A percentile compares a stretch with the other conserved stretches of the same genome.
Evolutionary conservation across 2,113 vertebrate species (phyloP).

Genomic region (Chrysemys picta): DNA sequence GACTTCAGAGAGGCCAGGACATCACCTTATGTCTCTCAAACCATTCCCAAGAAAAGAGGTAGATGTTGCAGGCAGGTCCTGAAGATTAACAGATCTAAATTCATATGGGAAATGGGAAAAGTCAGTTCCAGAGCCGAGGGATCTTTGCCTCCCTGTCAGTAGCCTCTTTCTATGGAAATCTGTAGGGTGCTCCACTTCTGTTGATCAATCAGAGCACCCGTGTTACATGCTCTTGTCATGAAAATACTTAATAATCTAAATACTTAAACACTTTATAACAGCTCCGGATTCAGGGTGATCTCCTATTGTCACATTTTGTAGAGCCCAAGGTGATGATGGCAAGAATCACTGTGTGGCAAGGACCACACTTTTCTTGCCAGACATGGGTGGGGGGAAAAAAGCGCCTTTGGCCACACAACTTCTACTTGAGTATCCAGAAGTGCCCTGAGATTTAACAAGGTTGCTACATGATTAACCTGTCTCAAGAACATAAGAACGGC

Average conservation of each 20-base stretch:
- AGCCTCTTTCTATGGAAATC: neutral
- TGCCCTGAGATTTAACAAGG: too few relatives aligned
- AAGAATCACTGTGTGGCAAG: neutral
- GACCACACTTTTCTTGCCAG: too few relatives aligned
- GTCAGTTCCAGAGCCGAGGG: neutral
- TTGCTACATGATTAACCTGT: too few relatives aligned
- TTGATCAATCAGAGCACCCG: neutral
- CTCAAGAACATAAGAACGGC: too few relatives aligned
- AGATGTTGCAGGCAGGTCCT: accelerated
- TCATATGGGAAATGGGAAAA: neutral
- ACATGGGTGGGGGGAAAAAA: too few relatives aligned
- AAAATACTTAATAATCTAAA: accelerated
- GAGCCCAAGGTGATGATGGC: neutral
- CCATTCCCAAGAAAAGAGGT: neutral
- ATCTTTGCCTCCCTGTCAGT: neutral
- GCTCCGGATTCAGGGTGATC: neutral
- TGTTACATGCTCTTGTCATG: neutral
- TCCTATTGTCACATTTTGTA: neutral
- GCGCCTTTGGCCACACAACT: too few relatives aligned
- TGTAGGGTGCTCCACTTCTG: neutral
- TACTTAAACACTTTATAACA: neutral
- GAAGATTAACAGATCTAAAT: neutral
- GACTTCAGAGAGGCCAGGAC: neutral
- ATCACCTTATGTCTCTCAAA: neutral
- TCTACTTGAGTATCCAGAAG: too few relatives aligned